Evolutionary conservation across 2,797 vertebrate species (phyloP).

Genomic region (Fistularia commersonii): DNA sequence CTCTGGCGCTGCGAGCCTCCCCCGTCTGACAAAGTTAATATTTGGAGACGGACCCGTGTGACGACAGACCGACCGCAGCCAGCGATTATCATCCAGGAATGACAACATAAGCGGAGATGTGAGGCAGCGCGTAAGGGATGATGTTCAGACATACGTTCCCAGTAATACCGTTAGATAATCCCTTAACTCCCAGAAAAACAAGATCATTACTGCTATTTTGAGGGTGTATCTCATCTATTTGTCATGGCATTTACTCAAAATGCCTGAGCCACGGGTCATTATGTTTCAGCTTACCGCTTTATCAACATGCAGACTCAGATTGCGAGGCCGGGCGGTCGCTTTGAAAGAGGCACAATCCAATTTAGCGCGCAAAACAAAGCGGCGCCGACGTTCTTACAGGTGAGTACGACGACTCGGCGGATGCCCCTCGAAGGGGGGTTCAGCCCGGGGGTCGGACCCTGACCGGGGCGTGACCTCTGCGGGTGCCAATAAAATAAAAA

Average conservation of each 20-base stretch:
- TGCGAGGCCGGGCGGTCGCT: constrained; percentile 13
- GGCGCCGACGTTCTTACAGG: too few relatives aligned
- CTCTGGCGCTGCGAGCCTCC: constrained; percentile 4
- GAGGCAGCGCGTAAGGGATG: constrained; percentile 33
- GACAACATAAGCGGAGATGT: constrained; percentile 29
- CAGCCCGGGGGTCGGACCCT: too few relatives aligned
- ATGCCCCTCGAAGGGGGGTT: too few relatives aligned
- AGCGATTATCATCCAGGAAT: constrained; percentile 48
- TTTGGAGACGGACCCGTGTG: constrained; percentile 6
- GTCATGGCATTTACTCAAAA: constrained; percentile 58
- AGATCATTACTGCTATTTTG: constrained; percentile 68
- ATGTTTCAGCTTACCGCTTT: constrained; percentile 54
- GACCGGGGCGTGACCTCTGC: too few relatives aligned
- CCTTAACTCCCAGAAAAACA: constrained; percentile 70
- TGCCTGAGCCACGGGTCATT: constrained; percentile 51
- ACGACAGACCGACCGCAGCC: constrained; percentile 37
- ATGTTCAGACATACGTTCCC: constrained; percentile 70
- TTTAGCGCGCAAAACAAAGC: constrained; percentile 10
- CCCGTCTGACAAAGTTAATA: constrained; percentile 13
- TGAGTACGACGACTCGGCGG: too few relatives aligned
- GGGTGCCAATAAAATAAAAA: too few relatives aligned
- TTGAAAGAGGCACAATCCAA: constrained; percentile 38
- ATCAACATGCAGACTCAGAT: constrained; percentile 38
- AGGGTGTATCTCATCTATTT: constrained; percentile 60
- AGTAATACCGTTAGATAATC: constrained; percentile 72